Base-by-base conservation (phyloP, 2,113 vertebrate species). In the Cryptotis parvus region DNA sequence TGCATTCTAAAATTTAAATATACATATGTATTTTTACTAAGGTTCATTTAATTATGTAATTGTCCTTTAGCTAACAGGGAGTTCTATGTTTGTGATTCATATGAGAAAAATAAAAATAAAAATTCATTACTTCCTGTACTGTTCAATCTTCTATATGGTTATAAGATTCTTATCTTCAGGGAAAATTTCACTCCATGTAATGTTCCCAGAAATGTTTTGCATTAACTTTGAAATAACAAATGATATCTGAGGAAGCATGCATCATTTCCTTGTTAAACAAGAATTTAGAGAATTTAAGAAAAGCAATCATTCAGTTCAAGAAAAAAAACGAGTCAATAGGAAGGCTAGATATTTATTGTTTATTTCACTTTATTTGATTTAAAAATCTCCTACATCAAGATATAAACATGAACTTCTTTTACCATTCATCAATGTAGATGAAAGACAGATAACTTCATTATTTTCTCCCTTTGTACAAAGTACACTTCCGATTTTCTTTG, bases 91-190 rank as follows among this genome's bases (percentile, higher is more conserved):
- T 79, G 90, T 76, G 9, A 31, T 82, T 84, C 87, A 9, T 73
- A 22, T 80, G 70, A 41, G 66, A 85, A 9, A n/a, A n/a, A n/a
- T n/a, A n/a, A n/a, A 84, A 87, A 74, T 93, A 55, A 87, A 94
- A 85, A 90, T 63, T 84, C 39, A 79, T 81, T 93, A 22, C 14
- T n/a, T n/a, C 41, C 33, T 90, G 37, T 0, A 0, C n/a, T 84
- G 29, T 70, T 72, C 18, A 82, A 1, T 80, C 83, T 80, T 37
- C 10, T 79, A 29, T 45, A 41, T 85, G 87, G 84, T 94, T 45
- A 84, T 78, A 24, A 84, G 41, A 72, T 91, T 75, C 75, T 89
- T 80, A 91, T 74, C 58, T 84, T 79, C 22, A 39, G n/a, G 61
- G 70, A 70, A 70, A 58, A 83, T 78, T 93, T 91, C 43, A 75